Conservation (phyloP, 2,888 invertebrate genomes). For the Liposcelis brunnea region DNA sequence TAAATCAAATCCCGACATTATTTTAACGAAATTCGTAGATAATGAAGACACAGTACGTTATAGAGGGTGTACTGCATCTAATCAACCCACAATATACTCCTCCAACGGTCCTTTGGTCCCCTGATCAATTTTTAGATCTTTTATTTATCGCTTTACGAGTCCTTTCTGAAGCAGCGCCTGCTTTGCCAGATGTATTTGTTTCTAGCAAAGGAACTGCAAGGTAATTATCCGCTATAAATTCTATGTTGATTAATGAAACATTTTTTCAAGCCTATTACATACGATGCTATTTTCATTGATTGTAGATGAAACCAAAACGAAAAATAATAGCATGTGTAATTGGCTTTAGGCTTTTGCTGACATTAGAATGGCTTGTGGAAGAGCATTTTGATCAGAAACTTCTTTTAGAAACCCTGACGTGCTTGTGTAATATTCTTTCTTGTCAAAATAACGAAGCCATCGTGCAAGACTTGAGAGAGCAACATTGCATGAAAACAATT, state of each 20-base stretch:
- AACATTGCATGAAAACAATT: slow-evolving; percentile 7
- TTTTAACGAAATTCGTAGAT: slow-evolving; percentile 20
- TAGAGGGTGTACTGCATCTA: slow-evolving; percentile 18
- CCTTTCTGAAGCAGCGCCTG: slow-evolving; percentile 19
- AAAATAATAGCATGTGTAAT: slow-evolving; percentile 18
- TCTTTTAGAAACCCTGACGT: slow-evolving; percentile 17
- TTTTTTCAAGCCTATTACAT: too few relatives aligned
- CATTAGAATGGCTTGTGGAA: slow-evolving; percentile 19
- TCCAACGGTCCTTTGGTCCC: slow-evolving; percentile 16
- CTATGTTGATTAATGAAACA: too few relatives aligned
- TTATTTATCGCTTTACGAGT: slow-evolving; percentile 20
- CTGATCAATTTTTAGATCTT: slow-evolving; percentile 20
- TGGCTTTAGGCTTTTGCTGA: slow-evolving; percentile 19
- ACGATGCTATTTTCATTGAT: too few relatives aligned
- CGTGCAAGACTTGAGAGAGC: slow-evolving; percentile 3
- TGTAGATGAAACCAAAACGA: slow-evolving; percentile 20
- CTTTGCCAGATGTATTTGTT: slow-evolving; percentile 21
- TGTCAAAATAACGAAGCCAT: slow-evolving; percentile 9
- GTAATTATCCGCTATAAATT: too few relatives aligned
- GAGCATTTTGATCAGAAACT: slow-evolving; percentile 16
- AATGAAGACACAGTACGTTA: slow-evolving; percentile 17
- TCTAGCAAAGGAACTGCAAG: slow-evolving; percentile 7
- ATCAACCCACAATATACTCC: slow-evolving; percentile 17
- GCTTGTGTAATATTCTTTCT: slow-evolving; percentile 19
- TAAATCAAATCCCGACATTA: too few relatives aligned